Evolutionary conservation across 2,113 vertebrate genomes (phyloP), one percentile per base, ranked within the genome.

Genomic region (Turnix velox): DNA sequence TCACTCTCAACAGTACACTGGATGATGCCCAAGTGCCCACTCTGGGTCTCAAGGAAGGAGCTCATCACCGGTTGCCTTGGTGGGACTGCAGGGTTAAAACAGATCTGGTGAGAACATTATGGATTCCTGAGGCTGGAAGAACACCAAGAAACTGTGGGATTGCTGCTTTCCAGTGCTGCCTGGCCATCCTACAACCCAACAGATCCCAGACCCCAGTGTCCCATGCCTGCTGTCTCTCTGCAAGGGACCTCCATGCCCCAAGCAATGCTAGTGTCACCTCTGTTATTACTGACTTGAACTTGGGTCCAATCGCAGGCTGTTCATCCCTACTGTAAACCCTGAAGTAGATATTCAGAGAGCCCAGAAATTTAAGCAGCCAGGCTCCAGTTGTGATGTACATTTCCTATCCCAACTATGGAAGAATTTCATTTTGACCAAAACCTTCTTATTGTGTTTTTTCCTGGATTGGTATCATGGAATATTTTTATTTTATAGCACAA

Each of bases 1-100:
- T 98, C 97, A 1, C 98, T 98, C 83, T 96, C 95, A 1, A 94
- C 96, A 0, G 9, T 87, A 94, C 98, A 98, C 59, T 96, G 86
- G 45, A 98, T 87, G 72, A 97, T 61, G 33, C 97, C 97, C 66
- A 95, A 20, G 10, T 42, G 91, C 11, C 91, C 79, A 0, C 93
- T 91, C 54, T 20, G 97, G 5, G 59, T 91, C 76, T 98, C 95
- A 75, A 98, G 91, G 57, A 98, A 83, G 15, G 97, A 89, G 45
- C 76, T 97, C 92, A 98, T 62, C 5, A 16, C 71, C 0, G 87
- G 96, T 17, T 52, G 90, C 45, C 96, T 93, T 0, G 98, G 98
- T 9, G 96, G 48, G 12, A 96, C 98, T 98, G 68, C 7, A 12
- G 39, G 11, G 71, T 39, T 4, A 31, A 39, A 88, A 46, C 15